These are phyloP conservation scores for Bos taurus DNA, from an alignment of 2,113 vertebrate species.

Conservation along the genomic window DNA sequence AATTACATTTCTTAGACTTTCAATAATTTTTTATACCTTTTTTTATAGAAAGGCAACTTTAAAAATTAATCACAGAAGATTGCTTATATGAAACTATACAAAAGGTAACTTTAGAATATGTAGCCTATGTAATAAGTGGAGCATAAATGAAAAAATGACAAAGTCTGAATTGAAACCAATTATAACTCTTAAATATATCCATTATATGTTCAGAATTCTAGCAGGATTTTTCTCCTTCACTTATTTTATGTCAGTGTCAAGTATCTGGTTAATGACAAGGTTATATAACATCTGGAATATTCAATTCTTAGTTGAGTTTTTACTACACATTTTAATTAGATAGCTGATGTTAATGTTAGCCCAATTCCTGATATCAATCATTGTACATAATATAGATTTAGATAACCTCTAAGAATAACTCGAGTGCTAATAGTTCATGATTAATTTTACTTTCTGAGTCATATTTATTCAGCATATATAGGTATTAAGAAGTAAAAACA, in stretches of 20 bases:
- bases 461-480: neutral
- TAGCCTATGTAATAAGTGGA: neutral
- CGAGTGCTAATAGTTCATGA: neutral
- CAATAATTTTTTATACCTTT: neutral
- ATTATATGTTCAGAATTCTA: neutral
- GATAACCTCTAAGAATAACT: neutral
- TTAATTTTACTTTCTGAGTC: constrained; percentile 2
- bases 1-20: neutral
- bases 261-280: neutral
- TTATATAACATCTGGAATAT: neutral
- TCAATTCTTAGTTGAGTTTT: constrained; percentile 1
- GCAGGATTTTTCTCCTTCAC: neutral
- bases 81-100: constrained; percentile 9
- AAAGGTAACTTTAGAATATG: constrained; percentile 2
- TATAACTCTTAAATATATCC: neutral
- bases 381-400: neutral
- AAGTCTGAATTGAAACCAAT: constrained; percentile 27
- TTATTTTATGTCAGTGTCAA: neutral
- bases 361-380: neutral
- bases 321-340: neutral
- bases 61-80: neutral
- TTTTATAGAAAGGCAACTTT: neutral
- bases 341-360: neutral
- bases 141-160: neutral
- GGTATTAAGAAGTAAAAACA: neutral